phyloP scores from a whole-genome alignment of 2,888 invertebrate species.

The Sinhomidia bicolor region DNA sequence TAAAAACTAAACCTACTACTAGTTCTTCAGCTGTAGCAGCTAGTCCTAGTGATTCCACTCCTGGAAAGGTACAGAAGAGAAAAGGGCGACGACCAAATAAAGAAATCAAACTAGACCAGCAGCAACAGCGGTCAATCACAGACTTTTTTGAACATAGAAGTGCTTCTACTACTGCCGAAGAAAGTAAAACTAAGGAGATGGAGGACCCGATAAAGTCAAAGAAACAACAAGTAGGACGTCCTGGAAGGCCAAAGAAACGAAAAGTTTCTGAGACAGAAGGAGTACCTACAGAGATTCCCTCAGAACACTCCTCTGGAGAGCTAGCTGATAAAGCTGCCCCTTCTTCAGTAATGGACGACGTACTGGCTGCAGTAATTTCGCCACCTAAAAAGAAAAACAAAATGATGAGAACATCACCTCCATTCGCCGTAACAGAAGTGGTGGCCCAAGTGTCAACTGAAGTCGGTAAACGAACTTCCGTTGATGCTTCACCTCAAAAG shows the following conservation, averaged over 20 bases:
- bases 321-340: not conserved
- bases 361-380: slow-evolving; percentile 1
- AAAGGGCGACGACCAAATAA: slow-evolving; percentile 61
- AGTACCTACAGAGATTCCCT: not conserved
- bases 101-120: slow-evolving; percentile 24
- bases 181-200: not conserved
- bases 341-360: slow-evolving; percentile 11
- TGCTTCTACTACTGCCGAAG: not conserved
- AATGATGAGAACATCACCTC: slow-evolving; percentile 2
- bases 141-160: slow-evolving; percentile 65
- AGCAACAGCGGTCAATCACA: slow-evolving; percentile 70
- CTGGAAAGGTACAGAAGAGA: slow-evolving; percentile 43
- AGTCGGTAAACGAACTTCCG: slow-evolving; percentile 49
- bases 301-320: not conserved
- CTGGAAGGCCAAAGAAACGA: slow-evolving; percentile 72
- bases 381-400: slow-evolving; percentile 69
- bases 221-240: slow-evolving; percentile 20
- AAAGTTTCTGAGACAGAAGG: slow-evolving; percentile 8
- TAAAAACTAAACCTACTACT: not conserved
- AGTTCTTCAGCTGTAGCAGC: not conserved
- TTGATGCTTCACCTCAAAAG: slow-evolving; percentile 33
- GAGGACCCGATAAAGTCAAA: not conserved
- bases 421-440: slow-evolving; percentile 41
- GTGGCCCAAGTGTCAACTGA: slow-evolving; percentile 60
- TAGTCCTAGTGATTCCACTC: not conserved